Conservation (phyloP, 2,888 invertebrate genomes). For the Ectemnius lituratus region DNA sequence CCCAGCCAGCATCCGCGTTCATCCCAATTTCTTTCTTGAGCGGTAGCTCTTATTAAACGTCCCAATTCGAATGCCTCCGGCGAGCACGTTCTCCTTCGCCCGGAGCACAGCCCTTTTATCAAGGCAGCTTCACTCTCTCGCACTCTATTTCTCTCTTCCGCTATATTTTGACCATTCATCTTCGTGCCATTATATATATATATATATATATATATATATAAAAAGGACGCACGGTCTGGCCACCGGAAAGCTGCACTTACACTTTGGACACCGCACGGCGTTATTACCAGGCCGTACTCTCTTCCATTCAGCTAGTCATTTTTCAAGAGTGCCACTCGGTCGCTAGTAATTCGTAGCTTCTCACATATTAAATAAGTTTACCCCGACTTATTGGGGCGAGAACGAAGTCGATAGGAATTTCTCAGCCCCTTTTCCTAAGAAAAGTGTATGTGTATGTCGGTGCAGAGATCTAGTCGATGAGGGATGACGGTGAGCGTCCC, state of each 20-base stretch:
- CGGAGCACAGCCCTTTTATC: conserved; percentile 51
- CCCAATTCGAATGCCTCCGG: conserved; percentile 51
- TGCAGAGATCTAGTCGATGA: too few species aligned
- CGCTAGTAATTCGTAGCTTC: not conserved
- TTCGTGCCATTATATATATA: conserved; percentile 32
- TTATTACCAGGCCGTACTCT: conserved; percentile 19
- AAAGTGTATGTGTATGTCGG: not conserved
- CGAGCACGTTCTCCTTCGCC: conserved; percentile 54
- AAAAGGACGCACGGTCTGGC: not conserved
- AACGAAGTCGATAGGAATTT: not conserved
- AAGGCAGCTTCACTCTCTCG: conserved; percentile 18
- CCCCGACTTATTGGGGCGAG: not conserved
- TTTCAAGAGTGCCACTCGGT: not conserved
- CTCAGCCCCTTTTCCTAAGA: not conserved
- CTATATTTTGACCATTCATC: conserved; percentile 51
- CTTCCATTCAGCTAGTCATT: not conserved
- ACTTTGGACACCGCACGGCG: conserved; percentile 10
- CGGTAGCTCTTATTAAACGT: conserved; percentile 59
- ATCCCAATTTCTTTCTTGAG: conserved; percentile 55
- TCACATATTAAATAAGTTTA: conserved; percentile 8
- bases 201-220: conserved; percentile 31
- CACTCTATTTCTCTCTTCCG: conserved; percentile 2
- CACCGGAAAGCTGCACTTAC: conserved; percentile 33
- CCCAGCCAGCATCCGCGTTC: not conserved
- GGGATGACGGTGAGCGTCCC: not conserved